These are phyloP conservation scores for fruit fly (Drosophila melanogaster) DNA, from an alignment of 1,140 invertebrate genomes.

Conservation along the genomic window DNA sequence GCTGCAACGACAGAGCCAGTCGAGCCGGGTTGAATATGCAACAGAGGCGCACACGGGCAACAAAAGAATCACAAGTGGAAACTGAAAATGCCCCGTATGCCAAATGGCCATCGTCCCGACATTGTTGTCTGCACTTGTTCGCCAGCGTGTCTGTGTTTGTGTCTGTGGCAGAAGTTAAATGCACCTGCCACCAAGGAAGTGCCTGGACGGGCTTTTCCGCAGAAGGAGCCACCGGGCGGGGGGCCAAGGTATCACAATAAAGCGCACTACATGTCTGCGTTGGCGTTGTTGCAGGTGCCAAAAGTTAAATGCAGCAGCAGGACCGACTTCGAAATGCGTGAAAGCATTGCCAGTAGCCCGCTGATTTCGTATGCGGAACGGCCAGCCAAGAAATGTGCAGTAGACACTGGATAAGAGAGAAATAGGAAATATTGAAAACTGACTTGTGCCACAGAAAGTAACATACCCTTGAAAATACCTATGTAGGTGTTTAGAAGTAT, in stretches of 20 bases:
- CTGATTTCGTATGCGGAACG: constrained; percentile 27
- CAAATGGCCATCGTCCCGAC: constrained; percentile 59
- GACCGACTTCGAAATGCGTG: constrained; percentile 52
- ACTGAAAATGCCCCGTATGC: constrained; percentile 60
- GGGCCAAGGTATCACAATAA: constrained; percentile 20
- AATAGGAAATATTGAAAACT: not conserved
- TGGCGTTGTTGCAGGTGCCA: constrained; percentile 60
- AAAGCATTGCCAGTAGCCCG: constrained; percentile 38
- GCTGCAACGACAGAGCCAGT: not conserved
- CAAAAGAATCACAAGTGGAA: constrained; percentile 58
- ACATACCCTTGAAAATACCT: too few species aligned
- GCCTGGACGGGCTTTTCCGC: constrained; percentile 18
- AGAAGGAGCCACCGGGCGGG: not conserved
- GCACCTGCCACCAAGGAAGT: constrained; percentile 67
- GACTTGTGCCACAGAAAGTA: too few species aligned
- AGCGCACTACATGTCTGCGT: constrained; percentile 44
- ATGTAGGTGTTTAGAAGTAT: not conserved
- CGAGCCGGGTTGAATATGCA: constrained; percentile 34
- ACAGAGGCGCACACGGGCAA: constrained; percentile 48
- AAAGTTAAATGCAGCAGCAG: constrained; percentile 53
- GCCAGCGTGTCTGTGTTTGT: constrained; percentile 41
- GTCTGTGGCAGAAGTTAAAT: constrained; percentile 77
- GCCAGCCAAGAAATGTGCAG: constrained; percentile 7
- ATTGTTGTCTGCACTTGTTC: constrained; percentile 64
- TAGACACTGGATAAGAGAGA: not conserved